Evolutionary conservation across 1,140 invertebrate genomes (phyloP), one percentile per base, ranked within the genome.

Genomic region (Euschistus heros): DNA sequence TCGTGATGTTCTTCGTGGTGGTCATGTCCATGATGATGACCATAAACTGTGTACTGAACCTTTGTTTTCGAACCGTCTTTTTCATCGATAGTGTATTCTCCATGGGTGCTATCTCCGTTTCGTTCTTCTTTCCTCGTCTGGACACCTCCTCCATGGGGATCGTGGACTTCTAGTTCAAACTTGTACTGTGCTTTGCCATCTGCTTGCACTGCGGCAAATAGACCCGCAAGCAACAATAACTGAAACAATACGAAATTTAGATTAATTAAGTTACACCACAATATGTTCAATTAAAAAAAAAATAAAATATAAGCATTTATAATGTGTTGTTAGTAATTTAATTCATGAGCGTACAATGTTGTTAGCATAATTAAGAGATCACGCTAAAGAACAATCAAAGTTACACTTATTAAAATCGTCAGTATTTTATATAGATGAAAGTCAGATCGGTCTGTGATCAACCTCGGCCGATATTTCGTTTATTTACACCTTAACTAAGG

Each of bases 41-140:
- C 54, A 24, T 57, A 20, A 13, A 57, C 15, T 17, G 54, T 8
- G 24, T 24, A 57, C 15, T 20, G 24, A 26, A 57, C 54, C 24
- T 24, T 22, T 5, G 18, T 57, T 26, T 57, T 57, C 4, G 54
- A 57, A 8, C 54, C 54, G 15, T 57, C 54, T 26, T 57, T 57
- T 15, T 57, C 54, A 26, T 8, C 22, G 6, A 57, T 20, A 15
- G 18, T 57, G 24, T 57, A 57, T 26, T 57, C 54, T 0, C 54
- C 24, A 6, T 57, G 54, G 2, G 54, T 24, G 18, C 14, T 57
- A 18, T 57, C 54, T 10, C 54, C 54, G 18, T 57, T 20, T 22
- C 54, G 26, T 26, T 57, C 54, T 57, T 57, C 54, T 57, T 57
- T 57, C 7, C 54, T 22, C 4, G 54, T 57, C 24, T 57, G 54